Base-by-base conservation (phyloP, 2,797 vertebrate species). In the Loris lydekkerianus region DNA sequence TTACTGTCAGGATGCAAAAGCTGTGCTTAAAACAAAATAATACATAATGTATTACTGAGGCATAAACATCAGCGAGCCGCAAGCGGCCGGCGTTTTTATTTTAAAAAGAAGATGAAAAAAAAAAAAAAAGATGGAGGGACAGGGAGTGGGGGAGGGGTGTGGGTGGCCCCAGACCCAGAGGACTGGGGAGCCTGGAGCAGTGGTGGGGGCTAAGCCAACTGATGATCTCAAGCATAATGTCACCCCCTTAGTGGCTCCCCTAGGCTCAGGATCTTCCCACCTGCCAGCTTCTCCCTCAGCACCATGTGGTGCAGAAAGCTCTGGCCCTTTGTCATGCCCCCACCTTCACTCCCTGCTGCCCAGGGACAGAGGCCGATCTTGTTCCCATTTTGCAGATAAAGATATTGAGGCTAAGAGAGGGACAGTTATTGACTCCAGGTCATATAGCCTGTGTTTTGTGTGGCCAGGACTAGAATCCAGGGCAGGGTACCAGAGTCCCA, bases 1-100 rank as follows among this genome's bases (percentile, higher is more conserved):
- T 99, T 99, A 99, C 99, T 99, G 99, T 99, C 99, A 99, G 99
- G 99, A 99, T 99, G 99, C 99, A 99, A 99, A 99, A 99, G 98
- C 99, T 99, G 99, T 98, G 99, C 99, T 99, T 99, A 99, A 99
- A 99, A 99, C 99, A 99, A 99, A 99, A 99, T 99, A 99, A 99
- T 99, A 99, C 99, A 99, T 99, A 99, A 99, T 99, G 99, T 99
- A 99, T 99, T 98, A 98, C 98, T 98, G 91, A 98, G 98, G 99
- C 99, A 99, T 99, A 98, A 98, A 98, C 99, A 99, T 99, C 99
- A 99, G 99, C 99, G 99, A 93, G 95, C 96, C 4, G 9, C 5
- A 53, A 96, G 96, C 78, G 94, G 96, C 93, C 96, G 99, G 99
- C 98, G 97, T 98, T 99, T 99, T 99, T 99, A 99, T 99, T 99